Evolutionary conservation across 2,797 vertebrate genomes (phyloP).

Genomic region (Typhlichthys subterraneus): DNA sequence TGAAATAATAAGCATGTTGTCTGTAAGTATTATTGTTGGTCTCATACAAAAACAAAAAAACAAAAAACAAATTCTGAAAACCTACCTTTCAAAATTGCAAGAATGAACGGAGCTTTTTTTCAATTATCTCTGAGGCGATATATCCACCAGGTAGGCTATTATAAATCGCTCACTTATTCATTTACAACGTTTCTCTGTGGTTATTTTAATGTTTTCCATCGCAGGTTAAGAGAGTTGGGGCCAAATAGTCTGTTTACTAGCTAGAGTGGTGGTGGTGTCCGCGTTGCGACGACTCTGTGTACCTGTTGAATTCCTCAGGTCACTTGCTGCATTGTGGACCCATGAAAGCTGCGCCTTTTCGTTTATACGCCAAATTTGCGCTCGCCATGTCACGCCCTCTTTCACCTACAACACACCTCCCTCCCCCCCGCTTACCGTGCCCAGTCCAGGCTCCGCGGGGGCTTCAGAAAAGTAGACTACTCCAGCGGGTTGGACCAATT

Average conservation of each 20-base stretch:
- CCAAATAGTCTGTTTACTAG: constrained; percentile 11
- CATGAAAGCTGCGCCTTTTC: constrained; percentile 50
- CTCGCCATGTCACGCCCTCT: constrained; percentile 56
- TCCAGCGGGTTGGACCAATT: constrained; percentile 37
- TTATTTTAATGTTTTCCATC: not conserved
- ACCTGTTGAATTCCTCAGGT: constrained; percentile 66
- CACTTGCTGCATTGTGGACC: constrained; percentile 32
- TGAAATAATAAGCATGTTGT: constrained; percentile 4
- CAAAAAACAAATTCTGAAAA: no score
- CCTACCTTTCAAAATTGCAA: not conserved
- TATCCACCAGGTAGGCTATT: constrained; percentile 8
- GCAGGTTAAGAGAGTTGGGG: not conserved
- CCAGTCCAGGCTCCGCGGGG: not conserved
- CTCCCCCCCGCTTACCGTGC: not conserved
- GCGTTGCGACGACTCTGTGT: constrained; percentile 29
- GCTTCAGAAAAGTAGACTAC: not conserved
- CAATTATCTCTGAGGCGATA: constrained; percentile 23
- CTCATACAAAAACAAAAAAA: no score
- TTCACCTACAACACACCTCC: constrained; percentile 32
- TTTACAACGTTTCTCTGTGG: constrained; percentile 4
- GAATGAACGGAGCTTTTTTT: not conserved
- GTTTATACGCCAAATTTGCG: constrained; percentile 69
- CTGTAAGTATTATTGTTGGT: constrained; percentile 14
- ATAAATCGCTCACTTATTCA: constrained; percentile 7
- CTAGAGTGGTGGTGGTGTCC: constrained; percentile 9